Evolutionary conservation across 2,888 invertebrate species (phyloP), one percentile per base, ranked within the genome.

Genomic region (Deladenus siricidicola): DNA sequence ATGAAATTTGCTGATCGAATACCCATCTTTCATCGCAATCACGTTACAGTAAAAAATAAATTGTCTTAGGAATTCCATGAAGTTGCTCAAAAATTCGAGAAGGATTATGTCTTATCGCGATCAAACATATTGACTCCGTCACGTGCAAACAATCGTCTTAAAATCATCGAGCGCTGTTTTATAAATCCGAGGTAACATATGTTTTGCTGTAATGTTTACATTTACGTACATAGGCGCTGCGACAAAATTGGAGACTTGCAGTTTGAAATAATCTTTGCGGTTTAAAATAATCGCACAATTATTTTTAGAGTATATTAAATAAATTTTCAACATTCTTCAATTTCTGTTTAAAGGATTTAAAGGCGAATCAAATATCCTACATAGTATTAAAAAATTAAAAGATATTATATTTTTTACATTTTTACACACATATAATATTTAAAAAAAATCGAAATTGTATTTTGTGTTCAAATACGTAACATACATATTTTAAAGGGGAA

Each of bases 141-240:
- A 62, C 42, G 59, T 39, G 51, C 62, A 14, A 60, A 60, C 39
- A 8, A 44, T 2, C 58, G 70, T 10, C 64, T 81, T 64, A 78
- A 80, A 70, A 67, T 70, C 19, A 61, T 80, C 30, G 80, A 81
- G 45, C 71, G 80, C 65, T 78, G 78, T 28, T 81, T 82, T 67
- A 75, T 82, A 24, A 79, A 80, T 57, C 79, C 79, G 14, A 30
- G 54, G 42, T 54, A 17, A n/a, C 4, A 21, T 19, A 42, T 47
- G 2, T 8, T 44, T 39, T 4, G n/a, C 43, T 55, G 4, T 8
- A 34, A 28, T 52, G 24, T n/a, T 42, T 42, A 17, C 42, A 17
- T 42, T 42, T n/a, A 17, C 42, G n/a, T 42, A 42, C n/a, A n/a
- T n/a, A n/a, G n/a, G n/a, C n/a, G n/a, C n/a, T n/a, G n/a, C n/a